Percentiles rank a stretch among this genome's conserved stretches.
These are phyloP conservation scores for Sander lucioperca DNA, from an alignment of 2,113 vertebrate species.

Conservation along the genomic window DNA sequence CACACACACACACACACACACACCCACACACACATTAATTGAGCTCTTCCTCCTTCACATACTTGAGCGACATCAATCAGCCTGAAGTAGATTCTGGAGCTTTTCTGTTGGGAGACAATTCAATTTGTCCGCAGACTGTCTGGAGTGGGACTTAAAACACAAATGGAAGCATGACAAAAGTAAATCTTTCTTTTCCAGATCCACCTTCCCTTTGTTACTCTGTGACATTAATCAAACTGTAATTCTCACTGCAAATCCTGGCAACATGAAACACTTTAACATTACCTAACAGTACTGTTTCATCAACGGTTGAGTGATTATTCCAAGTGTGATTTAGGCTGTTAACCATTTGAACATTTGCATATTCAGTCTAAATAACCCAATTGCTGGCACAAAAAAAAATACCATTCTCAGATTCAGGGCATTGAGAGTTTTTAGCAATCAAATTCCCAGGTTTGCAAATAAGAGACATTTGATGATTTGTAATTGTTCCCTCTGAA, in stretches of 20 bases:
- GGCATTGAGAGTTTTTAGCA: not conserved
- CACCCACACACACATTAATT: slow-evolving; percentile 50
- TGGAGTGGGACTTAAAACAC: slow-evolving; percentile 28
- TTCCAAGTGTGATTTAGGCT: not conserved
- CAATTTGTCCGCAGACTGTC: slow-evolving; percentile 20
- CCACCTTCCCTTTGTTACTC: not conserved
- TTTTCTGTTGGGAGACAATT: slow-evolving; percentile 46
- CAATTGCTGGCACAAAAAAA: not conserved
- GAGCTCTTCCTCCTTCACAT: slow-evolving; percentile 63
- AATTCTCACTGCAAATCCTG: not conserved
- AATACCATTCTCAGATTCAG: slow-evolving; percentile 1
- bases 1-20: slow-evolving; percentile 46
- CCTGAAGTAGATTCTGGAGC: slow-evolving; percentile 47
- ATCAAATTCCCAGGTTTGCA: not conserved
- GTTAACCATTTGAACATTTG: not conserved
- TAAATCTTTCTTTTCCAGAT: not conserved
- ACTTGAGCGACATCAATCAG: slow-evolving; percentile 55
- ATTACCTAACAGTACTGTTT: not conserved
- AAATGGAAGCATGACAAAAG: slow-evolving; percentile 27
- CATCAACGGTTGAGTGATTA: slow-evolving; percentile 9
- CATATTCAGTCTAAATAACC: slow-evolving; percentile 1
- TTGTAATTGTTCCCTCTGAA: not conserved
- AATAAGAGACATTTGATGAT: slow-evolving; percentile 34
- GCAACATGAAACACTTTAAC: slow-evolving; percentile 11
- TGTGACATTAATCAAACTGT: slow-evolving; percentile 5